phyloP scores from a whole-genome alignment of 2,888 invertebrate species.

The Parascotia fuliginaria region DNA sequence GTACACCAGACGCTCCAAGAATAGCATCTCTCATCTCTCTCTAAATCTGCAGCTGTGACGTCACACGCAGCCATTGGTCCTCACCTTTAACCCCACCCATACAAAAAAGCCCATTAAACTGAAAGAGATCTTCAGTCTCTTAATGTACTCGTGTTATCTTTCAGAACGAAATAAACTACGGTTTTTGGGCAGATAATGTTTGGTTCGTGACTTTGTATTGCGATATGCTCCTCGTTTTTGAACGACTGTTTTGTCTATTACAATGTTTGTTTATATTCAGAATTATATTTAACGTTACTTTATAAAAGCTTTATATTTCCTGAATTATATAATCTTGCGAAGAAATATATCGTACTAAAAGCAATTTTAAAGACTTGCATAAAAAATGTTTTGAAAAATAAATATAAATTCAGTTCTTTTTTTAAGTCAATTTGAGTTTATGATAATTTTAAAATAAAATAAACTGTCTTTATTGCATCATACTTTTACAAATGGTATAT shows the following conservation, averaged over 20 bases:
- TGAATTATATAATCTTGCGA: too few species aligned
- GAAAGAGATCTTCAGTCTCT: slow-evolving; percentile 71
- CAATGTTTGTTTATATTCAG: background rate
- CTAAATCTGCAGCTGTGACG: slow-evolving; percentile 57
- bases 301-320: too few species aligned
- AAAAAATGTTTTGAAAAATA: too few species aligned
- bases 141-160: slow-evolving; percentile 60
- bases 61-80: slow-evolving; percentile 71
- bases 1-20: slow-evolving; percentile 67
- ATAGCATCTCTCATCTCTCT: slow-evolving; percentile 75
- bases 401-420: too few species aligned
- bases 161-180: slow-evolving; percentile 35
- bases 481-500: too few species aligned
- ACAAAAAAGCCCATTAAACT: slow-evolving; percentile 81
- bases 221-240: slow-evolving; percentile 9
- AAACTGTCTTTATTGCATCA: too few species aligned
- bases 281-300: too few species aligned
- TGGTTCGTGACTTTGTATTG: slow-evolving; percentile 27
- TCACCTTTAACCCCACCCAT: slow-evolving; percentile 83
- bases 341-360: too few species aligned
- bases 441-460: too few species aligned
- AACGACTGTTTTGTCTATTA: slow-evolving; percentile 5
- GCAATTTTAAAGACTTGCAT: too few species aligned
- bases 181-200: slow-evolving; percentile 32
- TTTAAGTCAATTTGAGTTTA: too few species aligned